Conservation (phyloP, 2,113 vertebrate genomes). For the Carassius auratus region DNA sequence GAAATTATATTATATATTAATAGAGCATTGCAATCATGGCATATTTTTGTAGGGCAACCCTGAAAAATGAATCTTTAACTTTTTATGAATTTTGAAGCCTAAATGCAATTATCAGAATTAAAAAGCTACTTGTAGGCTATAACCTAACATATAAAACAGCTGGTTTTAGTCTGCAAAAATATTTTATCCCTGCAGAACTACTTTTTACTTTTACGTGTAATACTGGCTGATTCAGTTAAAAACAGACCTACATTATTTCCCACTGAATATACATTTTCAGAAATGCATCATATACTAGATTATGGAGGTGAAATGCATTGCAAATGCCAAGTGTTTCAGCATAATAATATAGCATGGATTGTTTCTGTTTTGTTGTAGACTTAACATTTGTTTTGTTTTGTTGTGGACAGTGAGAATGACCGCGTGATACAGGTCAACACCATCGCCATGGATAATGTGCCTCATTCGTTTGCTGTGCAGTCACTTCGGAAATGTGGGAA, state of each 20-base stretch:
- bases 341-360: not conserved
- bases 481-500: conserved; percentile 94
- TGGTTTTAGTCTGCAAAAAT: too few species aligned
- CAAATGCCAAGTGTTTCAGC: not conserved
- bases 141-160: too few species aligned
- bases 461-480: conserved; percentile 93
- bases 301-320: not conserved
- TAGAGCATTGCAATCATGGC: too few species aligned
- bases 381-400: conserved; percentile 40
- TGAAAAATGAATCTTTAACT: too few species aligned
- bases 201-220: not conserved
- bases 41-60: too few species aligned
- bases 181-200: too few species aligned
- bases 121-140: too few species aligned
- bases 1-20: not conserved
- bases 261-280: not conserved
- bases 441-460: conserved; percentile 89
- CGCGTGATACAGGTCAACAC: conserved; percentile 90
- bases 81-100: too few species aligned
- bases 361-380: not conserved
- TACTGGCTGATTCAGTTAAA: not conserved
- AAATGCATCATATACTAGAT: not conserved
- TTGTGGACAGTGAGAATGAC: conserved; percentile 85
- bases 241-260: not conserved
- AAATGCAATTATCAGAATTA: too few species aligned